These are phyloP conservation scores for Fregetta grallaria DNA, from an alignment of 2,113 vertebrate genomes.

Conservation along the genomic window DNA sequence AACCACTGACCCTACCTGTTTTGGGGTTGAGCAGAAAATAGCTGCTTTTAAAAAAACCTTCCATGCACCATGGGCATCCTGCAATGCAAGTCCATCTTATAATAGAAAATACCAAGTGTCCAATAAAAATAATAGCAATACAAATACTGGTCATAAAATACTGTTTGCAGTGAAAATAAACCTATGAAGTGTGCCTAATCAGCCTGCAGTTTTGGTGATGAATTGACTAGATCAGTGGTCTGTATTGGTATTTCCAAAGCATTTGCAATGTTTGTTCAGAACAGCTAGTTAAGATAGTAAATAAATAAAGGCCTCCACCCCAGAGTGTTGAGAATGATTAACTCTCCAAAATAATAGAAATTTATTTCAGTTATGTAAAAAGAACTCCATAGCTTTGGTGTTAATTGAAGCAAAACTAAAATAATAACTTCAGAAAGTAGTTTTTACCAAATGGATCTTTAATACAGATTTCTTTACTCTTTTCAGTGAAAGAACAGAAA, in stretches of 20 bases:
- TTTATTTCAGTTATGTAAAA: neutral
- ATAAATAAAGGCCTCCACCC: neutral
- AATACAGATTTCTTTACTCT: constrained; percentile 42
- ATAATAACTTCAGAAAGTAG: neutral
- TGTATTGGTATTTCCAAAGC: neutral
- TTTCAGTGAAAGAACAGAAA: constrained; percentile 49
- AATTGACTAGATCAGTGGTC: neutral
- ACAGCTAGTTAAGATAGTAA: neutral
- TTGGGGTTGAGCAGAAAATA: neutral
- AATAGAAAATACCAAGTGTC: neutral
- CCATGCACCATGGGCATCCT: neutral
- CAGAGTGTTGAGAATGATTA: neutral
- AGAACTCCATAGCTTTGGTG: neutral
- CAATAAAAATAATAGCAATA: neutral
- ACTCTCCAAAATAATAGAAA: neutral
- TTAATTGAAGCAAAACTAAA: neutral
- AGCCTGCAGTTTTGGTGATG: neutral
- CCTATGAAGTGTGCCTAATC: neutral
- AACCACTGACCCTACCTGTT: neutral
- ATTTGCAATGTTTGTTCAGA: neutral
- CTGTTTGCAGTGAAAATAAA: neutral
- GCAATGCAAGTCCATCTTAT: neutral
- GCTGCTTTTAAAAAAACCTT: neutral
- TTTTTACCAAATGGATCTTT: constrained; percentile 7
- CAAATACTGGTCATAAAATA: neutral